phyloP scores from a whole-genome alignment of 2,797 vertebrate genomes.

The Luscinia luscinia region DNA sequence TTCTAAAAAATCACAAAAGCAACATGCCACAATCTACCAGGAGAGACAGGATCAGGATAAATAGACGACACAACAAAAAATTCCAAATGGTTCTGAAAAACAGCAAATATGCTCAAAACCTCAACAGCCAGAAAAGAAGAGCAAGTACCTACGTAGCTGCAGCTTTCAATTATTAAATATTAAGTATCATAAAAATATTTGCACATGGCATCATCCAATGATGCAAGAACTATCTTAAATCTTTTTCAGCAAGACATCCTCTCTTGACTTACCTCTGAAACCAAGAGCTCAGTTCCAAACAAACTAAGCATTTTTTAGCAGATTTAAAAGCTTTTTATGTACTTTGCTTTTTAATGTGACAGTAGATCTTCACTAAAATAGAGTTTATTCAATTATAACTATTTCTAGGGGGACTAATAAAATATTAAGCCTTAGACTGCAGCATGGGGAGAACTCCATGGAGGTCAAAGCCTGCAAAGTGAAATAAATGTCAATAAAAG shows the following conservation, averaged over 20 bases:
- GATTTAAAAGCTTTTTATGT: neutral
- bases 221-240: neutral
- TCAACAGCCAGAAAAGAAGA: neutral
- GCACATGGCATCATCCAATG: neutral
- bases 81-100: neutral
- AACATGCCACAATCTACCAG: neutral
- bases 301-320: neutral
- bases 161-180: neutral
- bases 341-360: neutral
- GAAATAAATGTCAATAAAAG: neutral
- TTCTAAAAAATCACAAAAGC: neutral
- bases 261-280: constrained; percentile 8
- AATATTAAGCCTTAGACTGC: neutral
- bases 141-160: neutral
- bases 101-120: neutral
- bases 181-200: neutral
- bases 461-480: neutral
- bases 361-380: neutral
- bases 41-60: neutral
- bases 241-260: neutral
- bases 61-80: neutral
- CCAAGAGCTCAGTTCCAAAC: neutral
- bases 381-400: neutral
- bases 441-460: neutral
- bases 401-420: neutral